Base-by-base conservation (phyloP, 2,113 vertebrate species). In the Notiomystis cincta region DNA sequence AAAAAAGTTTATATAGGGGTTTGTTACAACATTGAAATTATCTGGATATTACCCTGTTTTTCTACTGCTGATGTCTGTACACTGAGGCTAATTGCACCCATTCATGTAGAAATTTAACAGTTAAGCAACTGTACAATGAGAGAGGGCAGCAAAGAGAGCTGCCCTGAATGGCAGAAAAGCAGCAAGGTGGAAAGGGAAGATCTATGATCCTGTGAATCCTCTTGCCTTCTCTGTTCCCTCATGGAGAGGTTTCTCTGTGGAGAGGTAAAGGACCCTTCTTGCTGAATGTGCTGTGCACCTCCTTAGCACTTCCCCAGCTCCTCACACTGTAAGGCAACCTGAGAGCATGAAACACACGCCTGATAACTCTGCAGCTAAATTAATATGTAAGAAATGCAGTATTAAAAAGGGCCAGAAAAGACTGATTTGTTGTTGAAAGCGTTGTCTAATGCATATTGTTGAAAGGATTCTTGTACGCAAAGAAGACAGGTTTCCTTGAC, bases 351-450 rank as follows among this genome's bases (percentile, higher is more conserved):
- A 94, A 85, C 2, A 5, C 8, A 30, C 1, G 3, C 51, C 78
- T 90, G 62, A 37, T 70, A 88, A 70, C 79, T 73, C 78, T 86
- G 56, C 42, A 69, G 57, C 76, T 57, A 88, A 92, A 93, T 93
- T 70, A 82, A 87, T 84, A 94, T 61, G 53, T 75, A 82, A 79
- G 77, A 87, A 96, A 67, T 4, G 12, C 31, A 56, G 31, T 22
- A 62, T 83, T 90, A 65, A 82, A 89, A 93, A 76, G 65, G 33
- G 15, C 51, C 48, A 87, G 88, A 79, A 87, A 78, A 96, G 86
- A 64, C 57, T 87, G 71, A 89, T 95, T 81, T 92, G 71, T 90
- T 94, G 82, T 87, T 93, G 81, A 83, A 95, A 96, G 84, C 1
- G 0, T 82, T 94, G 79, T 90, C 71, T 94, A 72, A 91, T 65